Base-by-base conservation (phyloP, 2,888 invertebrate genomes). In the Trichogramma dendrolimi region DNA sequence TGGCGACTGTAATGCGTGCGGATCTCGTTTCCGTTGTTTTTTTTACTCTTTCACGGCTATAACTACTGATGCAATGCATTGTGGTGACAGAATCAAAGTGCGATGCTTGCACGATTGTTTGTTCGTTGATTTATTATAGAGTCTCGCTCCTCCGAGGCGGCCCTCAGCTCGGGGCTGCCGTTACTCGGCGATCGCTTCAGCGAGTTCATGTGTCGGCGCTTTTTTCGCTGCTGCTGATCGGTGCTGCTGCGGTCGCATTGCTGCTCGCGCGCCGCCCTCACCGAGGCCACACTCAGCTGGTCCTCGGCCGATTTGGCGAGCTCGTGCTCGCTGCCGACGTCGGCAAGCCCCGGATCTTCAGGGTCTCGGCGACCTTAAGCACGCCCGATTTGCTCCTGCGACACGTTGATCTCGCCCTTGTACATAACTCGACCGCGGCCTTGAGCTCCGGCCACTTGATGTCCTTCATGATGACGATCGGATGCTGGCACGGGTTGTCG, bases 391-490 rank as follows among this genome's bases (percentile, higher is more conserved):
- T 94, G 92, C 71, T 94, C 93, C 80, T 94, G 93, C 58, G 90
- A 90, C 66, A 95, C 94, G 81, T 94, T 94, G 72, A 95, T 94
- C 82, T 95, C 94, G n/a, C 95, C 95, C 73, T 91, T 90, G 82
- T 95, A 95, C 94, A 95, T 95, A 94, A 95, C 79, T 95, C 94
- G 55, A 95, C 93, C 62, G 91, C 91, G 64, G 94, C 92, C 78
- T 92, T 92, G 66, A 95, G 81, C 74, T 95, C 94, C 64, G 89
- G 86, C 86, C 91, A 94, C 77, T 90, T 90, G 70, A 95, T 91
- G 80, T 95, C 94, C 73, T 92, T 88, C 85, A 95, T 90, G 70
- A 95, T 94, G 70, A 94, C 91, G 72, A 95, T 94, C 61, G 95
- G 95, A 77, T 95, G 95, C 77, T 90, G 91, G 81, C 94, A 95